phyloP scores from a whole-genome alignment of 2,797 vertebrate species.

The Aphelocoma californica region DNA sequence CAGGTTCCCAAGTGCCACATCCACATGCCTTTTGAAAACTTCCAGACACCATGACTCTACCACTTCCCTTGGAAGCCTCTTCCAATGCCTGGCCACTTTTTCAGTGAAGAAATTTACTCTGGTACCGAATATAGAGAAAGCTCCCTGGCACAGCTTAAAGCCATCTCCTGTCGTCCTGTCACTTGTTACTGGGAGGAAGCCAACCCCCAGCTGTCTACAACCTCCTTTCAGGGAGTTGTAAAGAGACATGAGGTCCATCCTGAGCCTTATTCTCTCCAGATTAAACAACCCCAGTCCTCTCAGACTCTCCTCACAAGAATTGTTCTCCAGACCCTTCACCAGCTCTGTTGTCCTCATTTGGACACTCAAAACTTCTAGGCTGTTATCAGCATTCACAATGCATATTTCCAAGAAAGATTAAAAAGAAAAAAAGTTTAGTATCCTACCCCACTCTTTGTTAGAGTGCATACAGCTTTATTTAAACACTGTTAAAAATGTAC shows the following conservation, averaged over 20 bases:
- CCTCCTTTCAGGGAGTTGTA: not conserved
- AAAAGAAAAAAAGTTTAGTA: not conserved
- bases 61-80: not conserved
- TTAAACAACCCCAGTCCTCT: not conserved
- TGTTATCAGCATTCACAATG: not conserved
- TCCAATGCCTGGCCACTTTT: not conserved
- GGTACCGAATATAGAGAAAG: fast-evolving
- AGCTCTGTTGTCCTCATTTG: not conserved
- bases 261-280: not conserved
- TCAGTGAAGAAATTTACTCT: not conserved
- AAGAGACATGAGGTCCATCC: not conserved
- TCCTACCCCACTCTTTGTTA: not conserved
- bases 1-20: not conserved
- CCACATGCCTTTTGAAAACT: not conserved
- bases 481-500: not conserved
- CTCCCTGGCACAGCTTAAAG: not conserved
- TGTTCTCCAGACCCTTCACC: not conserved
- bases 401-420: not conserved
- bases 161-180: not conserved
- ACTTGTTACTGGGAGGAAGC: not conserved
- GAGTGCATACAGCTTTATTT: not conserved
- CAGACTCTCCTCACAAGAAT: not conserved
- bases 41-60: not conserved
- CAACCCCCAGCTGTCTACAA: fast-evolving
- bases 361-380: not conserved